These are phyloP conservation scores for Triplophysa yarkandensis DNA, from an alignment of 2,797 vertebrate genomes.

Conservation along the genomic window DNA sequence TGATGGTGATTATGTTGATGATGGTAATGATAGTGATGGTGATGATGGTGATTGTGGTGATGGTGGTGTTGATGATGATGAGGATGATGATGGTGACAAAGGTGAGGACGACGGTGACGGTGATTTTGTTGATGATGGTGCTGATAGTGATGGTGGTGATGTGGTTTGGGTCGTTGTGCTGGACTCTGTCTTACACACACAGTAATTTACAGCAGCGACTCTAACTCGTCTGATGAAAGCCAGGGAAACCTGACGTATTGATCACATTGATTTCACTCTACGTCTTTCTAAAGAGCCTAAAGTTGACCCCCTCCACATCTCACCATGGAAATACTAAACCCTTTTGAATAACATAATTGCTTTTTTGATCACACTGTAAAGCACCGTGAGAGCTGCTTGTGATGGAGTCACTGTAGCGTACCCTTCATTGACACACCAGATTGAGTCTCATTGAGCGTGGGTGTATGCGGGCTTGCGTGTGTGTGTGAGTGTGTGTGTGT, in stretches of 20 bases:
- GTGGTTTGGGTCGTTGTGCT: conserved; percentile 29
- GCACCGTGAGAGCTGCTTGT: conserved; percentile 48
- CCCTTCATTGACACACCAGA: conserved; percentile 51
- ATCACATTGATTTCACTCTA: conserved; percentile 83
- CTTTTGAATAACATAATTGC: conserved; percentile 81
- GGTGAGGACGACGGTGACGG: too few species aligned
- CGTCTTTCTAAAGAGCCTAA: conserved; percentile 81
- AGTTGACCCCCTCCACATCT: conserved; percentile 67
- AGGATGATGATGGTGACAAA: too few species aligned
- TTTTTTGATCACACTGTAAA: conserved; percentile 70
- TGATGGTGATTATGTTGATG: too few species aligned
- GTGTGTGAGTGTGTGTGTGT: not conserved
- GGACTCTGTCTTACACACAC: conserved; percentile 52
- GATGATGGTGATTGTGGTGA: too few species aligned
- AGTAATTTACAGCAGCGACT: conserved; percentile 78
- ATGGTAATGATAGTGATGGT: too few species aligned
- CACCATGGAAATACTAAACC: conserved; percentile 68
- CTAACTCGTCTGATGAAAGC: conserved; percentile 80
- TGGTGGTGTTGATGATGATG: too few species aligned
- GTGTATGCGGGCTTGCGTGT: not conserved
- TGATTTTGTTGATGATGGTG: too few species aligned
- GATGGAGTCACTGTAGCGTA: conserved; percentile 65
- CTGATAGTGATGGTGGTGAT: too few species aligned
- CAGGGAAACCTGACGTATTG: conserved; percentile 81
- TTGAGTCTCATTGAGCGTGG: not conserved